Evolutionary conservation across 2,113 vertebrate species (phyloP), one percentile per base, ranked within the genome.

Genomic region (Artemisiospiza belli): DNA sequence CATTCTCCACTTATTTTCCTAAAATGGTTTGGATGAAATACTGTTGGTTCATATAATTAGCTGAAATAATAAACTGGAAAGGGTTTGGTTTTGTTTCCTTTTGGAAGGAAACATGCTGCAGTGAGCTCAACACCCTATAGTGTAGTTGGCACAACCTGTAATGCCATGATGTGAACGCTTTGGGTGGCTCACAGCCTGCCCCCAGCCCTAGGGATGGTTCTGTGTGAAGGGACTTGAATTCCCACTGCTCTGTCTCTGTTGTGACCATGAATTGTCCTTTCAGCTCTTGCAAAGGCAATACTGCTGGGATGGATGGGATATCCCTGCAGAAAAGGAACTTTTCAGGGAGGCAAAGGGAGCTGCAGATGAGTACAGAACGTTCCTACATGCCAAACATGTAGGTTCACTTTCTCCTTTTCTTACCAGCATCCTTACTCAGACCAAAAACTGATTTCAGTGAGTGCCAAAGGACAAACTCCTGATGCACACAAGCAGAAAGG

Each of bases 1-100:
- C 57, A 2, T 94, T 91, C 75, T 82, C 84, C 90, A 95, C 85
- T 95, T 94, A 93, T 93, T 96, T 90, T 85, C 80, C 87, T 66
- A 91, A 89, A 95, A 93, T 72, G 81, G 28, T 63, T 91, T 95
- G 58, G 79, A 95, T 92, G 83, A 96, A 95, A 94, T 66, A 86
- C 58, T 87, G 84, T 85, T 76, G 76, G 28, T 90, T 95, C 51
- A 63, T 86, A 93, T 81, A 96, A 96, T 95, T 94, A 96, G 75
- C 87, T 94, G 93, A 89, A 96, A 85, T 93, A 95, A 96, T 81
- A 95, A 89, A 95, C 91, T 77, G 37, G 64, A 44, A 86, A 62
- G 52, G 41, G 49, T 59, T 94, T 80, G 82, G 0, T 59, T 94
- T 95, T 72, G 37, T 80, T 96, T 96, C 59, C 74, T 92, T 90